Base-by-base conservation (phyloP, 1,140 invertebrate genomes). In the Octopus sinensis region DNA sequence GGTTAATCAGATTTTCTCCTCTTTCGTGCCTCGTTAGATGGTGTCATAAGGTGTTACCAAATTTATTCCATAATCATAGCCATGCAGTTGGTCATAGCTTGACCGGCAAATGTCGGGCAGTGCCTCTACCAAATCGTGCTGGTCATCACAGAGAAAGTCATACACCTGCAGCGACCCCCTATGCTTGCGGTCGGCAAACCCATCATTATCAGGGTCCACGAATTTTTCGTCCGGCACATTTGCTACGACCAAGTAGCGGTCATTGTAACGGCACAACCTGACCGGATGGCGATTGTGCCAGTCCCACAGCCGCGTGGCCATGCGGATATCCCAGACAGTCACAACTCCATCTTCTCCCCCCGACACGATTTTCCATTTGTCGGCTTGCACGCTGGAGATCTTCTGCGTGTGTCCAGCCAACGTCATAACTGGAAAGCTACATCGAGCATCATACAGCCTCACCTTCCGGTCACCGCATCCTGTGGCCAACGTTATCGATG, bases 281-380 rank as follows among this genome's bases (percentile, higher is more conserved):
- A 88, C 86, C 17, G 87, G 87, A 77, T 87, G 86, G 80, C 87
- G 89, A 83, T 88, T 90, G 75, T 89, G 87, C 54, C 83, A 84
- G 54, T 90, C 89, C 89, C 89, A 90, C 0, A 90, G 83, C 84
- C 88, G 88, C 17, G 80, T 80, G 9, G 82, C 79, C 87, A 88
- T 90, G 53, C 89, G 84, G 23, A 85, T 84, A 79, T 90, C 89
- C 87, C 88, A 89, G 9, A 90, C 88, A 84, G 80, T 82, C 6
- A 89, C 86, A 84, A 89, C 87, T 5, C 89, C 89, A 68, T 85
- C 87, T 51, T 86, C 85, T 17, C 85, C 86, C 3, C 88, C 88
- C 6, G 88, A 89, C 17, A 90, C 86, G 2, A 88, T 85, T 83
- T 89, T 89, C 85, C 86, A 86, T 0, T 88, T 85, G 82, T 89